Base-by-base conservation (phyloP, 2,888 invertebrate species). In the Sclerodermus sp. region DNA sequence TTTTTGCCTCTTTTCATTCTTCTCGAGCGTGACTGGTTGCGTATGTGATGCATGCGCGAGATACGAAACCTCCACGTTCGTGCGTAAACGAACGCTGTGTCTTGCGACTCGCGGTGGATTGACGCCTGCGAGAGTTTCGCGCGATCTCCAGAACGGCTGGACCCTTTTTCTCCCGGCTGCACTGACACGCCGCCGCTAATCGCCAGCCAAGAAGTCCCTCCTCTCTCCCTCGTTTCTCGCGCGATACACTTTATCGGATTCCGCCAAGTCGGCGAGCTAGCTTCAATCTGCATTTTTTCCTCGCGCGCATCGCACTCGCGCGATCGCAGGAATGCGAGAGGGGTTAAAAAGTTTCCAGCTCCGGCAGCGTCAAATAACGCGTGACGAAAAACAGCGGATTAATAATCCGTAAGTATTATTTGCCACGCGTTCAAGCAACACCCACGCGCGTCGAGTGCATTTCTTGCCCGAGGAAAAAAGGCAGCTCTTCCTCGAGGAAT, bases 41-140 rank as follows among this genome's bases (percentile, higher is more conserved):
- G 60, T 58, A 62, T 57, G 66, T 62, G 71, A 71, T 70, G 60
- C 66, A 67, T 67, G 63, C 57, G 49, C 61, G 62, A 67, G 69
- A 71, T 71, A 66, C 49, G 50, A 8, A 23, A 8, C 23, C 23
- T 47, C 47, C 55, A 48, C 51, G 58, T 60, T 55, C 55, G 50
- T 58, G 62, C 60, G 61, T 64, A 63, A 64, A 67, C 60, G 64
- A 62, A 53, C 53, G 30, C 54, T 39, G 36, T 41, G 53, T 52
- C 47, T 51, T 16, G 29, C 29, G 34, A 31, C 41, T 55, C 23
- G 50, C 55, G 61, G 12, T 31, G 15, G 31, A 14, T 42, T 16
- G 31, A 42, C 14, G 16, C 38, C 3, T 14, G 3, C 15, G 4
- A 14, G 17, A 17, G 14, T 17, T 38, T 38, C 15, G 38, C 38